phyloP scores from a whole-genome alignment of 2,113 vertebrate species.

The Oreochromis tanganicae region DNA sequence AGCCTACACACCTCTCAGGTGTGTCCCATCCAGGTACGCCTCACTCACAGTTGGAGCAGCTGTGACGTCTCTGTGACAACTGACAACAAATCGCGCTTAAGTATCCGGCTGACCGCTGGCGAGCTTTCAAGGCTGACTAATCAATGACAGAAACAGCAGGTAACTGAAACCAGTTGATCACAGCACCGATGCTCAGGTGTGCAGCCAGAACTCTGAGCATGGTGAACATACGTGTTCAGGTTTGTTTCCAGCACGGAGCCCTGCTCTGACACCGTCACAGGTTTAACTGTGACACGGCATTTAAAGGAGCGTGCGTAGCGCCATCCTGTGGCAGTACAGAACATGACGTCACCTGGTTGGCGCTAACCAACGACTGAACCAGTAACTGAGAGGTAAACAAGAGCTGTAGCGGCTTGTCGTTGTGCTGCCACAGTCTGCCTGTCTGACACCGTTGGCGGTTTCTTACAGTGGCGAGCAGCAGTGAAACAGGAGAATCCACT shows the following conservation, averaged over 20 bases:
- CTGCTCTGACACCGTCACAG: not conserved
- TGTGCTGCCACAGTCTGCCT: not conserved
- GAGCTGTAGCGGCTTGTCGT: not conserved
- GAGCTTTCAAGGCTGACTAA: not conserved
- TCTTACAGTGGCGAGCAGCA: not conserved
- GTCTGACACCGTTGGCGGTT: not conserved
- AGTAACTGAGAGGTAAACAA: not conserved
- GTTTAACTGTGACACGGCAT: not conserved
- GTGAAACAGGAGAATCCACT: not conserved
- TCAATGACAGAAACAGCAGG: not conserved
- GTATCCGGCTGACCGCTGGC: not conserved
- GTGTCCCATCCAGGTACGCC: not conserved
- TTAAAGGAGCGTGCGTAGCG: not conserved
- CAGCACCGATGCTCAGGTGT: not conserved
- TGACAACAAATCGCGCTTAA: not conserved
- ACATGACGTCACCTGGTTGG: not conserved
- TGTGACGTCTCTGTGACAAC: not conserved
- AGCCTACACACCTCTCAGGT: not conserved
- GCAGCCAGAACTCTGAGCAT: not conserved
- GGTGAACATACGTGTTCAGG: not conserved
- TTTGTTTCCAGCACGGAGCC: not conserved
- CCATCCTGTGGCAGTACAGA: not conserved
- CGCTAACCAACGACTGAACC: not conserved
- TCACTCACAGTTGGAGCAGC: not conserved
- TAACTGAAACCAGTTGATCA: not conserved